Evolutionary conservation across 1,140 invertebrate species (phyloP), one percentile per base, ranked within the genome.

Genomic region (Colletes latitarsis): DNA sequence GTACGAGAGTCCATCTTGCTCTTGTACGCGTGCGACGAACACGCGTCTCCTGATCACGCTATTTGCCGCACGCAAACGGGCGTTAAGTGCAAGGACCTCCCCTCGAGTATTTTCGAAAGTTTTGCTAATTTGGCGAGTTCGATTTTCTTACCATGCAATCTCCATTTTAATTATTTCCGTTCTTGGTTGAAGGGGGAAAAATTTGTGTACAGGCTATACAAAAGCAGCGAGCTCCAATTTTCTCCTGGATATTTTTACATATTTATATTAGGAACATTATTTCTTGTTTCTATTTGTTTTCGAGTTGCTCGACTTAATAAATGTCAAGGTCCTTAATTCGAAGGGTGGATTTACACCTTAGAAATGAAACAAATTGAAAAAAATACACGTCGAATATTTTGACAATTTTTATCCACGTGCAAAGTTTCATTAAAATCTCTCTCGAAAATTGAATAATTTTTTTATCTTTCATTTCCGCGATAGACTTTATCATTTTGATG

Each of bases 11-110:
- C 64, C 77, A 75, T 77, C 72, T 85, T 57, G n/a, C 58, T 17
- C 52, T n/a, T 70, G 60, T 57, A 62, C 41, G 71, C 69, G 71
- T 70, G 62, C 53, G 19, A 58, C 46, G n/a, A 66, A 83, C 43
- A 71, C 53, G n/a, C 66, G 57, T 82, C n/a, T 19, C 55, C 43
- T 58, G 53, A n/a, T 71, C 77, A 52, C 70, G 82, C 77, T 57
- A 79, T 66, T 68, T 46, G 46, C 64, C 55, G 53, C 81, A 75
- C 76, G 82, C 73, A 67, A 84, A 72, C 67, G 68, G 68, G 74
- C 19, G 67, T 84, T 84, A 84, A 83, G 72, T 58, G 77, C 73
- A 77, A 85, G 67, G 68, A 52, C 78, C 73, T 83, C 46, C 49
- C 19, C 52, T 77, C 62, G 41, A 46, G 19, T 53, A 72, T 39